Evolutionary conservation across 2,113 vertebrate species (phyloP).

Genomic region (Silurus glanis): DNA sequence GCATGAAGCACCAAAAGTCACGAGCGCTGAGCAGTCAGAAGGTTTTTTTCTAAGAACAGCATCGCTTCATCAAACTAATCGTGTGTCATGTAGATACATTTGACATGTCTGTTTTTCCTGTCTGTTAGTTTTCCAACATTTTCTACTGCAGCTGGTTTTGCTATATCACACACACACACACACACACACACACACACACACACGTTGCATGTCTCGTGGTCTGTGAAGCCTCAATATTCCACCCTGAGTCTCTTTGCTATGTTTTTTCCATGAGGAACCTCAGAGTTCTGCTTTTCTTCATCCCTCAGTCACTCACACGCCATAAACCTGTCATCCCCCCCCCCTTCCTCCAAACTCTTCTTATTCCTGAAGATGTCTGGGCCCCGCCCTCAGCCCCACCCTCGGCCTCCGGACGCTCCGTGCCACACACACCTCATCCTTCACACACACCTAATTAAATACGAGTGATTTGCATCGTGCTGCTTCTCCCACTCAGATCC

Average conservation of each 20-base stretch:
- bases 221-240: slow-evolving; percentile 13
- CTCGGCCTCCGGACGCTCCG: slow-evolving; percentile 70
- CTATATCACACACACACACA: background rate
- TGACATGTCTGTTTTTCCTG: slow-evolving; percentile 1
- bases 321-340: slow-evolving; percentile 76
- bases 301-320: slow-evolving; percentile 73
- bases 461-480: slow-evolving; percentile 77
- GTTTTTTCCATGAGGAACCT: slow-evolving; percentile 28
- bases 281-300: slow-evolving; percentile 52
- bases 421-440: slow-evolving; percentile 78
- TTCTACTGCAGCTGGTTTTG: slow-evolving; percentile 12
- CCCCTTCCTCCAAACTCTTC: slow-evolving; percentile 63
- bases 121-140: background rate
- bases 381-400: slow-evolving; percentile 66
- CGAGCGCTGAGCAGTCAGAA: background rate
- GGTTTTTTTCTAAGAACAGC: background rate
- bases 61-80: slow-evolving; percentile 24
- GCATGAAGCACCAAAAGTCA: background rate
- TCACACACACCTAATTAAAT: slow-evolving; percentile 82
- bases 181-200: slow-evolving; percentile 31
- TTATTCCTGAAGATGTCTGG: slow-evolving; percentile 73
- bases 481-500: slow-evolving; percentile 57
- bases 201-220: slow-evolving; percentile 40
- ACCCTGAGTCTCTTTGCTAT: background rate
- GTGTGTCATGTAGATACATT: background rate